Evolutionary conservation across 1,140 invertebrate species (phyloP), one percentile per base, ranked within the genome.

Genomic region (Meteorus sp.): DNA sequence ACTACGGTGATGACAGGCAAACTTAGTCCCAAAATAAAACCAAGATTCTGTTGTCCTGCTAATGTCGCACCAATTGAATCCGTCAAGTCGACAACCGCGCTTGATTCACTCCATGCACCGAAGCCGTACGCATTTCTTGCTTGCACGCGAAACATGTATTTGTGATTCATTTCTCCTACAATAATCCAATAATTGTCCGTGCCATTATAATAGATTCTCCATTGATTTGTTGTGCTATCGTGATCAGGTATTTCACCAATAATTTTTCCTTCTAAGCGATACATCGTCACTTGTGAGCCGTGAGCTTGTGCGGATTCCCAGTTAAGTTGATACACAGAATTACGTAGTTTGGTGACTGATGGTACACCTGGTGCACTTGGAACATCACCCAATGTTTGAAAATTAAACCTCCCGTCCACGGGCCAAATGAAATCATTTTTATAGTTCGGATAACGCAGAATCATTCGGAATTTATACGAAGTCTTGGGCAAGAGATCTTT

Each of bases 121-220:
- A 80, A 82, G n/a, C 94, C 94, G 73, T 91, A 88, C 11, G 80
- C 74, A 73, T 96, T 97, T 47, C 81, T 77, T 0, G 93, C 92
- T 33, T 87, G 83, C 13, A 93, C 91, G 3, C 89, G 83, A 72
- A 95, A 95, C 6, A 85, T 77, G 58, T 89, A 88, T 5, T 83
- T 84, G 1, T 85, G 76, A 67, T 75, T 60, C 76, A 86, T 84
- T 11, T 93, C 78, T 0, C 85, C 85, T 1, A 83, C 81, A 9
- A 95, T 86, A 35, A 91, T 83, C 90, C 92, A 97, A 63, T 88
- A 88, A 61, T 85, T 85, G 13, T 91, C 88, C 27, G 88, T 89
- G 47, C 90, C 93, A 73, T 94, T 95, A 69, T 94, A 94, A 23
- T 89, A 85, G 4, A 86, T 68, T 33, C 82, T 81, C 86, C 93